phyloP scores from a whole-genome alignment of 2,113 vertebrate species.

The Rhadina sibilatrix region DNA sequence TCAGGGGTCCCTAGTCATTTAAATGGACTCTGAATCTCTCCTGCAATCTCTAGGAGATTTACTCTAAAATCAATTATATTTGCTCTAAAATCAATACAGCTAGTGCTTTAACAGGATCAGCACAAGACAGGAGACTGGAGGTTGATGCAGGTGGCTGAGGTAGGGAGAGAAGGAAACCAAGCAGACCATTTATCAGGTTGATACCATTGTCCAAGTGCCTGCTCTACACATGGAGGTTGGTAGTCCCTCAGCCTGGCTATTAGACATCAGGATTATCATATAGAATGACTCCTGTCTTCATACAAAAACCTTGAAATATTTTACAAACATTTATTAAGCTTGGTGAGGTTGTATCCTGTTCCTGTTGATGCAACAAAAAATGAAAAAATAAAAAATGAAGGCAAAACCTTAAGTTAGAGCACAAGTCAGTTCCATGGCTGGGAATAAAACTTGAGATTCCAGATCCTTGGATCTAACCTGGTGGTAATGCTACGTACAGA shows the following conservation, averaged over 20 bases:
- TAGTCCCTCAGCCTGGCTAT: not conserved
- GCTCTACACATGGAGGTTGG: not conserved
- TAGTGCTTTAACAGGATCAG: not conserved
- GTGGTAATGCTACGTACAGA: fast-evolving
- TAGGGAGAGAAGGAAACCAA: not conserved
- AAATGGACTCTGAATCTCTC: not conserved
- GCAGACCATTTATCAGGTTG: fast-evolving
- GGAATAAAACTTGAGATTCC: not conserved
- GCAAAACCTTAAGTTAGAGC: not conserved
- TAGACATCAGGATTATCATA: not conserved
- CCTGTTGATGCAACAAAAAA: not conserved
- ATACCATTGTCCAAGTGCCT: not conserved
- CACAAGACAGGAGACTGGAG: not conserved
- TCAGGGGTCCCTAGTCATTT: not conserved
- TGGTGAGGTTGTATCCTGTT: not conserved
- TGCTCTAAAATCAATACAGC: conserved; percentile 5
- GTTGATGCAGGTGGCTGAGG: not conserved
- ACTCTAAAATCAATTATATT: not conserved
- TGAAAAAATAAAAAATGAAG: not conserved
- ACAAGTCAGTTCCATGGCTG: not conserved
- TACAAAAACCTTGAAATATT: not conserved
- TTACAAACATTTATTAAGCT: not conserved
- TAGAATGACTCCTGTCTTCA: not conserved
- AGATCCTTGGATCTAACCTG: not conserved
- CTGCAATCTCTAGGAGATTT: not conserved